Evolutionary conservation across 2,797 vertebrate species (phyloP), one percentile per base, ranked within the genome.

Genomic region (Danio jaintianensis): DNA sequence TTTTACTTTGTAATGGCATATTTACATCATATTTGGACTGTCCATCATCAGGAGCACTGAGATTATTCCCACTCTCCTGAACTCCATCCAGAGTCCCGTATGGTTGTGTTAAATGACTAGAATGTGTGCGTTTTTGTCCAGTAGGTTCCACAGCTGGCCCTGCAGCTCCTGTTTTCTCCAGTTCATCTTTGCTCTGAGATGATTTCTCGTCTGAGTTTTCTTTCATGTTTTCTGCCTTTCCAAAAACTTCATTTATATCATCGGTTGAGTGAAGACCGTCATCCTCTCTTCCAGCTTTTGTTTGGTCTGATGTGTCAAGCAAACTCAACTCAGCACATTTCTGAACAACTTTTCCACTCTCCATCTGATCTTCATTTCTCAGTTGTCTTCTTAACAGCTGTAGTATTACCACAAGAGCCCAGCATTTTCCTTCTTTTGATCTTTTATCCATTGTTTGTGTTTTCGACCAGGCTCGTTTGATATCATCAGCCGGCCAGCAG

Each of bases 21-120:
- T 15, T 50, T 12, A 1, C 48, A 16, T 7, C 0, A 50, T 6
- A 2, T 0, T 15, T 0, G 0, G 50, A 52, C 50, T 8, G 50
- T 29, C 1, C 29, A 2, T 8, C 16, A 52, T 0, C 15, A 0
- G 13, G 2, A 52, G 5, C 5, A 52, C 2, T 3, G 0, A n/a
- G n/a, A 55, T 55, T 8, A 10, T 55, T 18, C 1, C 52, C 7
- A 16, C 16, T 9, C 16, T 0, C n/a, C n/a, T 55, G 3, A 9
- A 1, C 9, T 8, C 7, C 4, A 1, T 16, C 8, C 0, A 1
- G 3, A 18, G 2, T 0, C 16, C 52, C n/a, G n/a, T n/a, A n/a
- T n/a, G n/a, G n/a, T n/a, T n/a, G n/a, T n/a, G n/a, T n/a, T n/a
- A n/a, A n/a, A n/a, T n/a, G n/a, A n/a, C n/a, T n/a, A n/a, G n/a